These are phyloP conservation scores for Phyllotreta cruciferae DNA, from an alignment of 2,888 invertebrate species.

Conservation along the genomic window DNA sequence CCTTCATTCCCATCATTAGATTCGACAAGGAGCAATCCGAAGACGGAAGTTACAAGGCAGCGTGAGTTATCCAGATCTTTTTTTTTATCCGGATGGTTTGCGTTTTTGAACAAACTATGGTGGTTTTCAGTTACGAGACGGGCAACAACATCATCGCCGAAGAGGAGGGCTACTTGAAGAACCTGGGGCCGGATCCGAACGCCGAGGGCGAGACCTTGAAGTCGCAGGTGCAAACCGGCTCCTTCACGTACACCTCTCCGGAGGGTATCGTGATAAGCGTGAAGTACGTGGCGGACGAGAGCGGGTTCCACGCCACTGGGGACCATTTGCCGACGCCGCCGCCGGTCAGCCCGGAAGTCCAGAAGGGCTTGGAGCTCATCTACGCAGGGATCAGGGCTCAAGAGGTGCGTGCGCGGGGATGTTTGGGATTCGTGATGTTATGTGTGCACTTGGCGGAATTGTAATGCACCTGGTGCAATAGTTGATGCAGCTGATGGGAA, in stretches of 20 bases:
- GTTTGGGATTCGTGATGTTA: no score
- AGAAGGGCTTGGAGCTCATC: constrained; percentile 86
- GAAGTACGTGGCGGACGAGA: constrained; percentile 82
- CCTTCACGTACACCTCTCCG: constrained; percentile 81
- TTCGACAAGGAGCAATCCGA: constrained; percentile 84
- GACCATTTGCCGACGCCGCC: constrained; percentile 86
- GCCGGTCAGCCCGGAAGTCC: constrained; percentile 83
- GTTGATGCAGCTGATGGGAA: no score
- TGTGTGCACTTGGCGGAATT: no score
- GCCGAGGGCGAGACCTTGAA: constrained; percentile 68
- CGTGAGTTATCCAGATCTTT: constrained; percentile 63
- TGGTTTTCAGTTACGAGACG: constrained; percentile 73
- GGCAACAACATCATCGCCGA: constrained; percentile 82
- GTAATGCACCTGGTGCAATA: no score
- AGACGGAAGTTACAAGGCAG: constrained; percentile 83
- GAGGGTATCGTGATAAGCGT: constrained; percentile 78
- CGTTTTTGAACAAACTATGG: neutral
- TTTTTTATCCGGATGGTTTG: neutral
- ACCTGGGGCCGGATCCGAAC: constrained; percentile 60
- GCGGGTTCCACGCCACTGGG: constrained; percentile 80
- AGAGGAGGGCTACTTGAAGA: constrained; percentile 79
- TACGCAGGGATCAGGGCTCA: constrained; percentile 80
- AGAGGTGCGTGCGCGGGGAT: constrained; percentile 58
- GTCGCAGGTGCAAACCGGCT: constrained; percentile 78
- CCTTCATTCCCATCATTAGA: constrained; percentile 80